Evolutionary conservation across 2,113 vertebrate genomes (phyloP).

Genomic region (Eulemur rufifrons): DNA sequence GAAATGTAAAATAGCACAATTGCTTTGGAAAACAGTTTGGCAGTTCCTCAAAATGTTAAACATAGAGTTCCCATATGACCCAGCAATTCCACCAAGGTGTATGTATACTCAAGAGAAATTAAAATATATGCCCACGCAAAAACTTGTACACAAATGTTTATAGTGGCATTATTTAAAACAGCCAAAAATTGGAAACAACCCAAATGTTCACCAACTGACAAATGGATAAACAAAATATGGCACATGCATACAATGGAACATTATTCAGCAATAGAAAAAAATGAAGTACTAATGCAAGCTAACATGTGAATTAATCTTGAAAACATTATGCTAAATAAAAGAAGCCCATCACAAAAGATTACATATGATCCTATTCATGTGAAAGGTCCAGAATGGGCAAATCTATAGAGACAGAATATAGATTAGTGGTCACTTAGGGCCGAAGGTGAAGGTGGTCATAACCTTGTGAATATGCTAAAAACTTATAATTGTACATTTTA

Average conservation of each 20-base stretch:
- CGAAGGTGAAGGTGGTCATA: neutral
- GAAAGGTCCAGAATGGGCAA: neutral
- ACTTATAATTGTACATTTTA: neutral
- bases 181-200: neutral
- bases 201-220: neutral
- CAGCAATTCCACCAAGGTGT: neutral
- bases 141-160: neutral
- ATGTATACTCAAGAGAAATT: neutral
- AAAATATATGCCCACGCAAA: neutral
- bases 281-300: neutral
- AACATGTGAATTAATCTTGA: neutral
- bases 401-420: neutral
- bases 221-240: neutral
- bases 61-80: neutral
- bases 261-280: neutral
- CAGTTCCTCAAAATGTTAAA: neutral
- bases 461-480: neutral
- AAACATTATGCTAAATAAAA: neutral
- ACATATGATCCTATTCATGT: neutral
- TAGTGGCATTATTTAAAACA: neutral
- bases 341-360: neutral
- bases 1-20: neutral
- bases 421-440: neutral
- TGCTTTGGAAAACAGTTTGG: neutral
- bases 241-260: neutral